Conservation (phyloP, 1,140 invertebrate genomes). For the Heterodera schachtii region DNA sequence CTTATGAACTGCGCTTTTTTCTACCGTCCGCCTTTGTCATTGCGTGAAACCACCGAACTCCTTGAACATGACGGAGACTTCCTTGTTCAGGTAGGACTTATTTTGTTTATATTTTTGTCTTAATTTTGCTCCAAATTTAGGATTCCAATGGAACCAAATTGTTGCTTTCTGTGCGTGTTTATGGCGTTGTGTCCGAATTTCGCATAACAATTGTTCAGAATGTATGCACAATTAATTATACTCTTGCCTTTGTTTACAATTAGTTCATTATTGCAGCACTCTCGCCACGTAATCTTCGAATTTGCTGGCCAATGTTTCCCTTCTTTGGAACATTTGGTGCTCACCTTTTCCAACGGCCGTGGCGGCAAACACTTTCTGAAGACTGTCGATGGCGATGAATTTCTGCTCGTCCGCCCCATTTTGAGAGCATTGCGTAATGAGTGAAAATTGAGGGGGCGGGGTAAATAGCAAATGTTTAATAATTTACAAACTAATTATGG, state of each 20-base stretch:
- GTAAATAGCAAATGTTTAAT: not conserved
- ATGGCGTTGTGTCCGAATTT: slow-evolving; percentile 21
- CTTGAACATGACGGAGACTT: slow-evolving; percentile 21
- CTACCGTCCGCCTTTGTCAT: not conserved
- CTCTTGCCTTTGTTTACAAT: no score
- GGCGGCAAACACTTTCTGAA: slow-evolving; percentile 9
- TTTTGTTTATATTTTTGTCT: not conserved
- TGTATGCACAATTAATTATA: not conserved
- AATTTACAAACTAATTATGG: not conserved
- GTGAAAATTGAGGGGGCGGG: no score
- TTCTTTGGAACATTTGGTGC: slow-evolving; percentile 15
- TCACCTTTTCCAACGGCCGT: slow-evolving; percentile 12
- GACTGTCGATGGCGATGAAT: slow-evolving; percentile 16
- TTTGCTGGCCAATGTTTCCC: slow-evolving; percentile 6
- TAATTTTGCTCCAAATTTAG: not conserved
- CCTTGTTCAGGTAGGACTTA: slow-evolving; percentile 15
- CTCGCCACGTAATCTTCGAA: not conserved
- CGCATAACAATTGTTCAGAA: slow-evolving; percentile 12
- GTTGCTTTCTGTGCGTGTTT: slow-evolving; percentile 19
- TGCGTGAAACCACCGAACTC: slow-evolving; percentile 14
- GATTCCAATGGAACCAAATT: slow-evolving; percentile 15
- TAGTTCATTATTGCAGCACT: not conserved
- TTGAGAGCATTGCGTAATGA: not conserved
- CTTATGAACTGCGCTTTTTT: slow-evolving; percentile 26
- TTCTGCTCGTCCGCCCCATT: slow-evolving; percentile 15